Percentiles rank a stretch among this genome's conserved stretches.
phyloP scores from a whole-genome alignment of 2,797 vertebrate species.

The Sparidentex hasta region DNA sequence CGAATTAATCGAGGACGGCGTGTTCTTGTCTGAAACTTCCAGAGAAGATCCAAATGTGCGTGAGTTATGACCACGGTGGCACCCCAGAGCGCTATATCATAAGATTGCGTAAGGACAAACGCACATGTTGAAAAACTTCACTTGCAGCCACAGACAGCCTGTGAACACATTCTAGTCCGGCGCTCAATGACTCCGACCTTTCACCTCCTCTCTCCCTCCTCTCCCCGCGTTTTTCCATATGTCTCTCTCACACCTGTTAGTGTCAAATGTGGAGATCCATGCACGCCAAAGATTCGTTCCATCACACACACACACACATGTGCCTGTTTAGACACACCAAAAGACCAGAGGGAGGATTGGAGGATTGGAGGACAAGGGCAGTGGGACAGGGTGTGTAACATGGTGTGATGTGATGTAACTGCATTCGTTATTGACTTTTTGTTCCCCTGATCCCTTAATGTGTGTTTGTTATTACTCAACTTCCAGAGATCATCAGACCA shows the following conservation, averaged over 20 bases:
- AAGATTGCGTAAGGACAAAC: constrained; percentile 31
- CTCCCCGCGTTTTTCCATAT: constrained; percentile 15
- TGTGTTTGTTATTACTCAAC: constrained; percentile 54
- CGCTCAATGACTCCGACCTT: constrained; percentile 49
- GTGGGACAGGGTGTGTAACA: constrained; percentile 56
- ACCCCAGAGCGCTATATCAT: constrained; percentile 40
- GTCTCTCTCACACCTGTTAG: constrained; percentile 73
- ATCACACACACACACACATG: constrained; percentile 40
- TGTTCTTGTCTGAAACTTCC: neutral
- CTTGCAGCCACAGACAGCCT: constrained; percentile 11
- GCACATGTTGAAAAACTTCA: constrained; percentile 33
- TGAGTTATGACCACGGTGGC: constrained; percentile 11
- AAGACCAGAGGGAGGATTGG: neutral
- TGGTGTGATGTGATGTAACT: constrained; percentile 48
- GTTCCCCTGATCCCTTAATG: neutral
- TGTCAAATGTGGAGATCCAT: constrained; percentile 55
- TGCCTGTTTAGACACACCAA: constrained; percentile 55
- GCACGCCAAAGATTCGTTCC: constrained; percentile 28
- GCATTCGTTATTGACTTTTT: constrained; percentile 37
- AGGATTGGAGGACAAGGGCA: constrained; percentile 49
- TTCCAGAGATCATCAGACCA: constrained; percentile 42
- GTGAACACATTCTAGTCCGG: constrained; percentile 12
- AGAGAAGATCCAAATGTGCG: constrained; percentile 8
- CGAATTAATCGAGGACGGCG: neutral
- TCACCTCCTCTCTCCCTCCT: constrained; percentile 60